Evolutionary conservation across 2,888 invertebrate species (phyloP), one percentile per base, ranked within the genome.

Genomic region (Apomyelois bistriatella): DNA sequence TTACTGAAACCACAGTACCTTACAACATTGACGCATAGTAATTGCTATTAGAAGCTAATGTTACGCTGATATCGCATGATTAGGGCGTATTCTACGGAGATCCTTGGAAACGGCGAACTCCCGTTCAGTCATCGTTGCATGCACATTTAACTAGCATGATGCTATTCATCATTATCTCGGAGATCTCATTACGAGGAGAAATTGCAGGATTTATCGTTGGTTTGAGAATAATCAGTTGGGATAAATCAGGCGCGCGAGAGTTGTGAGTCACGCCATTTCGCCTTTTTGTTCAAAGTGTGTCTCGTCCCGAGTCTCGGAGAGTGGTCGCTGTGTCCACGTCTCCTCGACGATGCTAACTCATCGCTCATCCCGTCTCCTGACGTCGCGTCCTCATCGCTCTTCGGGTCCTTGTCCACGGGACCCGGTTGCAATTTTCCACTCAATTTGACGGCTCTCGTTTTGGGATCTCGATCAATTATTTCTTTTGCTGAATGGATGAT

Each of bases 1-100:
- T 52, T 32, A 32, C 43, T 43, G 22, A 17, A 30, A 28, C 43
- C 2, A 22, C 42, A 12, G 40, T 16, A 15, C 8, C 15, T n/a
- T 3, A 16, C 10, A 35, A 52, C 52, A 52, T 37, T 41, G 36
- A 16, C 17, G 42, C 53, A 59, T 56, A 55, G 56, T 54, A 54
- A 53, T 53, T 54, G 47, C 32, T 46, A 16, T 32, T 16, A n/a
- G n/a, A n/a, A n/a, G n/a, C n/a, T 46, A 12, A 13, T 32, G 32
- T 32, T 46, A 15, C 15, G 9, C 32, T 46, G 10, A 10, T 7
- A 38, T 40, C 16, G 8, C 10, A 46, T 46, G 9, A 15, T 46
- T 46, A 46, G 15, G 10, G 32, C 32, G 32, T 13, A 1, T 46
- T 16, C 32, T 32, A 46, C 10, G 28, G 2, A 28, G 32, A 46